phyloP scores from a whole-genome alignment of 2,888 invertebrate genomes.

The Pandemis heparana region DNA sequence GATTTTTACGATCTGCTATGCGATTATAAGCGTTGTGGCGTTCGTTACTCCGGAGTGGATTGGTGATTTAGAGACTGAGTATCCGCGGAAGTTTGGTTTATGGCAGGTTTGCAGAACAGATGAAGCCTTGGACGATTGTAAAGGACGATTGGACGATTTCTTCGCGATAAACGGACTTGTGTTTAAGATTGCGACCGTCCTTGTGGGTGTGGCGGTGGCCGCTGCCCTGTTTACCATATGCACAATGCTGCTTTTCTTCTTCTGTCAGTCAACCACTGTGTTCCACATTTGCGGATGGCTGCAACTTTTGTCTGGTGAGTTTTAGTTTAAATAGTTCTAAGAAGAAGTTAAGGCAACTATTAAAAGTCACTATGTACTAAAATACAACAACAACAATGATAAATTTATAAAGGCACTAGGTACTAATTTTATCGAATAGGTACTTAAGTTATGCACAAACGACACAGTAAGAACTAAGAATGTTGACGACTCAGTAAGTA shows the following conservation, averaged over 20 bases:
- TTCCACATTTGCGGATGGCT: conserved; percentile 98
- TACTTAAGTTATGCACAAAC: neutral
- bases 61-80: conserved; percentile 93
- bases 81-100: conserved; percentile 96
- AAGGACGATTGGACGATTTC: conserved; percentile 93
- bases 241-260: conserved; percentile 96
- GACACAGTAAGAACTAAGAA: no score
- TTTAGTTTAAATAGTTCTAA: neutral
- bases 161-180: conserved; percentile 92
- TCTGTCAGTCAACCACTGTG: conserved; percentile 96
- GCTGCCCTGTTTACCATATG: conserved; percentile 94
- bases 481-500: neutral
- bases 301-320: conserved; percentile 97
- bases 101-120: conserved; percentile 95
- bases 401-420: neutral
- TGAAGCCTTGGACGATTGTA: conserved; percentile 92
- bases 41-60: conserved; percentile 98
- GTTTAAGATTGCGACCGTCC: conserved; percentile 94
- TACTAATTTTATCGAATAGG: neutral
- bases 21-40: conserved; percentile 97
- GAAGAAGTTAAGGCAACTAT: neutral
- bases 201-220: conserved; percentile 94
- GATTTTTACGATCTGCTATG: conserved; percentile 98
- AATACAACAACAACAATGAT: neutral
- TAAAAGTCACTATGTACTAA: neutral